Evolutionary conservation across 2,113 vertebrate genomes (phyloP), one percentile per base, ranked within the genome.

Genomic region (Hippocampus abdominalis): DNA sequence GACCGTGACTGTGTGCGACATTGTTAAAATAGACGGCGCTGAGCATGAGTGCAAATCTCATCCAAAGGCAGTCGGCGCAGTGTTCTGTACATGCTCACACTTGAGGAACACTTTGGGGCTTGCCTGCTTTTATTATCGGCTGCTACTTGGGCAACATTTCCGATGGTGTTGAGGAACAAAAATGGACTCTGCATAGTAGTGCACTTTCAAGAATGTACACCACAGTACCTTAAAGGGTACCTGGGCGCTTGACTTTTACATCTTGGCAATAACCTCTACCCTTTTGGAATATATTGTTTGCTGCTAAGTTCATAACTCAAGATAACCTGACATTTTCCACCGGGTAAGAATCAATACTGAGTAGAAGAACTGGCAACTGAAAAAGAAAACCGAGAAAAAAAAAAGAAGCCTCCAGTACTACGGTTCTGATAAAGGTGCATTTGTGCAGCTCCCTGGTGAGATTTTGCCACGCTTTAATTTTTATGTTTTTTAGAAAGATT

Each of bases 21-120:
- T 5, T 67, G 65, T 80, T 80, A 15, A 60, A 76, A 64, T 32
- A 73, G 62, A 74, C 60, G 48, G 67, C 29, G 25, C 54, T 13
- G 10, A 27, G 23, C 54, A 27, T 8, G 57, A 60, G 15, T 60
- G 57, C 27, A 32, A 60, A 32, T 60, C 15, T 60, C 16, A 36
- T 32, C 25, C 25, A 8, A 23, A 32, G 39, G 36, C 32, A 63
- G 20, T 13, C 39, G 2, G 39, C 18, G 20, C 61, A 23, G 10
- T 5, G 12, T 42, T 57, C 4, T 57, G 54, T 57, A 29, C 23
- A 57, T 57, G 27, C 7, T 60, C 15, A 20, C 15, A 18, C 6
- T 32, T 29, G 13, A 60, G 27, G 8, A 8, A 16, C 32, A 60
- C 57, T 60, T 60, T 27, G 3, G 25, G 25, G n/a, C 12, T 27